phyloP scores from a whole-genome alignment of 2,797 vertebrate genomes.

The Syngnathus rostellatus region DNA sequence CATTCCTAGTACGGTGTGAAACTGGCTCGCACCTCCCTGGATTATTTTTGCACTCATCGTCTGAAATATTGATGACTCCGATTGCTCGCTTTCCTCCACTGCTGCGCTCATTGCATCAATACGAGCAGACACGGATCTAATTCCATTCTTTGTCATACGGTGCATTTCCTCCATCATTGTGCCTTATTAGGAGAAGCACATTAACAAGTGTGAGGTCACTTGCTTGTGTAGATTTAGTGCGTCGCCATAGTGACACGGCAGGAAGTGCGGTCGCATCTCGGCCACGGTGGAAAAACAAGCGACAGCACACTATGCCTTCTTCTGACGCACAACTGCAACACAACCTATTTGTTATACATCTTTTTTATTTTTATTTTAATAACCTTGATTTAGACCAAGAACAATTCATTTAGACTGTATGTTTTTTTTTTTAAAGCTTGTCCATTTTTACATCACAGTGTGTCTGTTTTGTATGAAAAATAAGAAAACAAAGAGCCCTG shows the following conservation, averaged over 20 bases:
- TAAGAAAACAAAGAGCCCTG: background rate
- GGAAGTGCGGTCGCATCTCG: conserved; percentile 42
- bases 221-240: conserved; percentile 53
- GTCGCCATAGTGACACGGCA: conserved; percentile 45
- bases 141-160: background rate
- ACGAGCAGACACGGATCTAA: background rate
- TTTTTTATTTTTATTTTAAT: too few relatives aligned
- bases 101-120: background rate
- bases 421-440: background rate
- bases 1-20: conserved; percentile 3
- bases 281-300: conserved; percentile 52
- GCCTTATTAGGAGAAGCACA: conserved; percentile 32
- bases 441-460: background rate
- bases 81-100: background rate
- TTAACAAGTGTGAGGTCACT: conserved; percentile 45
- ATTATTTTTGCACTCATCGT: conserved; percentile 31
- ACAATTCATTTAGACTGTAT: background rate
- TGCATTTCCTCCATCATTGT: conserved; percentile 22
- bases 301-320: background rate
- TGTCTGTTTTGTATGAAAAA: background rate
- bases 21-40: conserved; percentile 20
- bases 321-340: background rate
- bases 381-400: too few relatives aligned
- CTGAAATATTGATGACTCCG: conserved; percentile 45
- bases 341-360: too few relatives aligned